Evolutionary conservation across 2,888 invertebrate species (phyloP).

Genomic region (Stictocephala bisonia): DNA sequence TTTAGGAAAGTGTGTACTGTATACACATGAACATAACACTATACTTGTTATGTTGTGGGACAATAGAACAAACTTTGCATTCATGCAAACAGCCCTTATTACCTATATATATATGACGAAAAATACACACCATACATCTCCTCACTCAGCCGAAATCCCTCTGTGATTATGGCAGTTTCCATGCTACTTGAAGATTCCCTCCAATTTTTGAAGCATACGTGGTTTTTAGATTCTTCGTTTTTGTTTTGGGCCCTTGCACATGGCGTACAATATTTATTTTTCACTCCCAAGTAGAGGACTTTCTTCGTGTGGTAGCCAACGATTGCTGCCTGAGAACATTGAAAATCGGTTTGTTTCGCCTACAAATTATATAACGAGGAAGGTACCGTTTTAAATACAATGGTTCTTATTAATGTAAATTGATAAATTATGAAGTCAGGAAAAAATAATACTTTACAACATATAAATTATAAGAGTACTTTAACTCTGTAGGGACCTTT

Average conservation of each 20-base stretch:
- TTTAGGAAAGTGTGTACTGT: too few relatives aligned
- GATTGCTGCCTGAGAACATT: conserved; percentile 48
- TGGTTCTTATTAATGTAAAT: too few relatives aligned
- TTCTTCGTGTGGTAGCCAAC: conserved; percentile 45
- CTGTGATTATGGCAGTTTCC: conserved; percentile 41
- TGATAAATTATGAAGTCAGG: neutral
- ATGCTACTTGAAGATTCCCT: conserved; percentile 37
- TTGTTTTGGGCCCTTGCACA: conserved; percentile 18
- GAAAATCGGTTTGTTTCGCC: neutral
- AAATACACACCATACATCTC: conserved; percentile 47
- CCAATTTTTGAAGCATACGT: conserved; percentile 38
- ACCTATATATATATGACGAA: too few relatives aligned
- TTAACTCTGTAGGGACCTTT: too few relatives aligned
- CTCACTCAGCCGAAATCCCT: conserved; percentile 42
- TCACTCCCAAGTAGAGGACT: conserved; percentile 39
- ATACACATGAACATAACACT: too few relatives aligned
- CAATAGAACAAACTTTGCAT: too few relatives aligned
- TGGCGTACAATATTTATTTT: conserved; percentile 39
- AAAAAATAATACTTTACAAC: neutral
- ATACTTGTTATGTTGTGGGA: too few relatives aligned
- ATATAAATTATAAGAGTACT: too few relatives aligned
- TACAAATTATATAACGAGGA: too few relatives aligned
- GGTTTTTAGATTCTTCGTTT: neutral
- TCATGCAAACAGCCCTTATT: too few relatives aligned
- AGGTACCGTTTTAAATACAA: too few relatives aligned